A percentile compares a stretch with the other conserved stretches of the same genome.
Evolutionary conservation across 2,888 invertebrate species (phyloP).

Genomic region (Hirtodrosophila cameraria): DNA sequence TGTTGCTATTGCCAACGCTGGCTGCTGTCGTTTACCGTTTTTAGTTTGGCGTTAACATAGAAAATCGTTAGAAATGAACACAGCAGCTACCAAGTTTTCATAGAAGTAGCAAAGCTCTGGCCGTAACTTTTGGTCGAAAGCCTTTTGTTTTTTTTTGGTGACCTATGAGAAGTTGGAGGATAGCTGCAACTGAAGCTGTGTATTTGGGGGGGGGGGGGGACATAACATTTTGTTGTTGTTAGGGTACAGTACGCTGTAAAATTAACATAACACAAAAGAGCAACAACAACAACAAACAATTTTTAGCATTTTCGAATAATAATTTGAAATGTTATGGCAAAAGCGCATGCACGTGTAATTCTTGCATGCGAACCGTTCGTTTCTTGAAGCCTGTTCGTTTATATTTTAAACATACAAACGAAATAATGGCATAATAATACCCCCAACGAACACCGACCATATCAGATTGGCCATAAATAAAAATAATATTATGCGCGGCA

Average conservation of each 20-base stretch:
- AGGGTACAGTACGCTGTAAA: slow-evolving; percentile 54
- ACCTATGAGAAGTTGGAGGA: slow-evolving; percentile 18
- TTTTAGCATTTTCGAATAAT: slow-evolving; percentile 57
- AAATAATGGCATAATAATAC: slow-evolving; percentile 59
- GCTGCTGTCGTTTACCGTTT: slow-evolving; percentile 24
- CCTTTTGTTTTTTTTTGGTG: slow-evolving; percentile 16
- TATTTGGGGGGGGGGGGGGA: slow-evolving; percentile 1
- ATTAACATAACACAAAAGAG: slow-evolving; percentile 66
- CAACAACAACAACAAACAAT: slow-evolving; percentile 4
- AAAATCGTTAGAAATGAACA: slow-evolving; percentile 74
- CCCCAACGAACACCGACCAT: slow-evolving; percentile 8
- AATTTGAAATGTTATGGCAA: slow-evolving; percentile 67
- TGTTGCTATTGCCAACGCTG: background rate
- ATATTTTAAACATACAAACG: slow-evolving; percentile 82
- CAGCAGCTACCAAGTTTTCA: slow-evolving; percentile 76
- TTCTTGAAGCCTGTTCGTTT: slow-evolving; percentile 81
- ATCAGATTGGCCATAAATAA: slow-evolving; percentile 46
- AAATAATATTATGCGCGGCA: slow-evolving; percentile 52
- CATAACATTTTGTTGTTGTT: slow-evolving; percentile 41
- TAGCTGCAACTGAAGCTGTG: background rate
- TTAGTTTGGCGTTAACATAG: slow-evolving; percentile 59
- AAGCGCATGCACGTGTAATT: slow-evolving; percentile 16
- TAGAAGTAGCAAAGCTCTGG: slow-evolving; percentile 75
- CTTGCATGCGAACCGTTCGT: slow-evolving; percentile 1
- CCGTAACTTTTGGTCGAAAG: slow-evolving; percentile 14